Base-by-base conservation (phyloP, 2,797 vertebrate genomes). In the Epinephelus awoara region DNA sequence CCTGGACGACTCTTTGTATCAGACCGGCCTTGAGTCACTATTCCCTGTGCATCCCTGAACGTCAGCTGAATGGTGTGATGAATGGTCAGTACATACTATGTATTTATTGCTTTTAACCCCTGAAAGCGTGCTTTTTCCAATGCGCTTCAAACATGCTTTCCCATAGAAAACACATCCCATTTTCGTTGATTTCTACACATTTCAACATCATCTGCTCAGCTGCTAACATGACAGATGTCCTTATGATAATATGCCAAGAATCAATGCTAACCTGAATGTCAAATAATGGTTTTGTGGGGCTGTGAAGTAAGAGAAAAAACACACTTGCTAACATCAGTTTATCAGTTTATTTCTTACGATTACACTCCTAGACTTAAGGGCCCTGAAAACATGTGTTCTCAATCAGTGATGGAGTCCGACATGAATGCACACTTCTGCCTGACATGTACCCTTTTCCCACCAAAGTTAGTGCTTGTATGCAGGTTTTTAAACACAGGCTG, bases 1-100 rank as follows among this genome's bases (percentile, higher is more conserved):
- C 4, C 21, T 23, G 1, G 47, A 25, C 50, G 10, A 52, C 59
- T 42, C 23, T 11, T 3, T 61, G 70, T 25, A 58, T 47, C 17
- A 55, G n/a, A 14, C 6, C 27, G 38, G 27, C 11, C 23, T 50
- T 55, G 51, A 11, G 49, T 44, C 42, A 49, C 38, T 59, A 25
- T 58, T 78, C 34, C 55, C 61, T 25, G 14, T 64, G 42, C 21
- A 50, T 21, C 13, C 50, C 25, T 67, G 54, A 54, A 69, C 67
- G n/a, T 23, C 0, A n/a, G 44, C 14, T 15, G 19, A 55, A 63
- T 2, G 25, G n/a, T 40, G 38, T 12, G 0, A 50, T 54, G 67
- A 52, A 62, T 59, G 4, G 5, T 49, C 29, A 29, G 42, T 27
- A n/a, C 19, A 27, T 23, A 49, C 5, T 3, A 3, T 38, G 11